Base-by-base conservation (phyloP, 2,113 vertebrate genomes). In the Strix aluco region DNA sequence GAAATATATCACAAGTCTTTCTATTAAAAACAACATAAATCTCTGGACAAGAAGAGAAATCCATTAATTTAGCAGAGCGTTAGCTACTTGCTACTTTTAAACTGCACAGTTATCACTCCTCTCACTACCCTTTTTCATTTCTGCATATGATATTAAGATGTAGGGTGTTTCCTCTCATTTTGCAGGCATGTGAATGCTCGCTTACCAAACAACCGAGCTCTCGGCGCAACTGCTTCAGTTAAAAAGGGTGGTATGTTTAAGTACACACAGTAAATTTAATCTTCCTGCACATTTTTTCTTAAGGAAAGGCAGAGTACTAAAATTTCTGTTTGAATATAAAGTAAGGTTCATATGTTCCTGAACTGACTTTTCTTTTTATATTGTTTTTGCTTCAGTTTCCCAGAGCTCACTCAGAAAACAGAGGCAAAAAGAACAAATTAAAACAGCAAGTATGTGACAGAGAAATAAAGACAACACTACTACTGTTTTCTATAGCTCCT, bases 231-330 rank as follows among this genome's bases (percentile, higher is more conserved):
- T 58, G 40, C 46, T 47, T 77, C 16, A 9, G 78, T 86, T 11
- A 21, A 66, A 77, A 82, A 73, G 58, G 42, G 46, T 72, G 44
- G 26, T 27, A 71, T 57, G 70, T 25, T 94, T 81, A 86, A 67
- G n/a, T 34, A 85, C 70, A 92, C 78, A 77, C 38, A 90, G 81
- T 47, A 88, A 96, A 95, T 93, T 88, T 93, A 70, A 89, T 91
- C 81, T 96, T 92, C 78, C 89, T 88, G 78, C 89, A 90, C 71
- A 62, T 27, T 94, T 92, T 86, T 55, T 83, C 78, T 62, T 40
- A 70, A 51, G 89, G 51, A 72, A 85, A 73, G 49, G 59, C 81
- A 92, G 62, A 80, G 58, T 82, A 74, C 71, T 95, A 90, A 92
- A 92, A 90, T 54, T 79, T 85, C 36, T 54, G 49, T 26, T 87